These are phyloP conservation scores for Drosophila emarginata DNA, from an alignment of 2,888 invertebrate species.

Conservation along the genomic window DNA sequence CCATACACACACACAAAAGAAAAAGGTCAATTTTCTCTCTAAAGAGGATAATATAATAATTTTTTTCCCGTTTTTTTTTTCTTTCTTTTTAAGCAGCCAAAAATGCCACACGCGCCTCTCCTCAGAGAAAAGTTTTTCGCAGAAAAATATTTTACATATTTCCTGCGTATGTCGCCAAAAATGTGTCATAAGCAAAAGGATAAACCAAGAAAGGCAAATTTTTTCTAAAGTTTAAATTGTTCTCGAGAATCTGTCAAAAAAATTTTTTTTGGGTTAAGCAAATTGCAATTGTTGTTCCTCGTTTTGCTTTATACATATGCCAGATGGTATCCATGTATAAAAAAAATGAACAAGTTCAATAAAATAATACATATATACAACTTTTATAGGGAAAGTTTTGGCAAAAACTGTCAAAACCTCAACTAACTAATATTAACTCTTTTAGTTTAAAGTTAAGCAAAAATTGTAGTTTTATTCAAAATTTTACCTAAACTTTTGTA, in stretches of 20 bases:
- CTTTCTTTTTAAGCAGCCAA: background rate
- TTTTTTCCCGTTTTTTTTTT: slow-evolving; percentile 15
- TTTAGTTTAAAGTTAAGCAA: too few species aligned
- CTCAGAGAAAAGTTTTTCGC: background rate
- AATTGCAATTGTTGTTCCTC: background rate
- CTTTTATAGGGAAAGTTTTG: background rate
- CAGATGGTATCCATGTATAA: background rate
- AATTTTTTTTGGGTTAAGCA: background rate
- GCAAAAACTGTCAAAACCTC: too few species aligned
- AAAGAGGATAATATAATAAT: slow-evolving; percentile 36
- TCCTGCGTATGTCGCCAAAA: slow-evolving; percentile 5
- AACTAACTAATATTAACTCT: background rate
- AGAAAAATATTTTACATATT: slow-evolving; percentile 8
- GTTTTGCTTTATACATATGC: background rate
- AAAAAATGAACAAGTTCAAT: background rate
- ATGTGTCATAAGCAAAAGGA: slow-evolving; percentile 4
- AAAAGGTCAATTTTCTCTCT: slow-evolving; percentile 15
- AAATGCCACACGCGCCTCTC: background rate
- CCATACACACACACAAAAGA: background rate
- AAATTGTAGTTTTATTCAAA: too few species aligned
- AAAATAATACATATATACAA: background rate
- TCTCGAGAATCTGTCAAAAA: background rate
- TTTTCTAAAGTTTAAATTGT: background rate
- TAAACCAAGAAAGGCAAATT: background rate
- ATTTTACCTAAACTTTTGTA: too few species aligned